A percentile compares a stretch with the other conserved stretches of the same genome.
These are phyloP conservation scores for Melipona quadrifasciata DNA, from an alignment of 1,140 invertebrate genomes.

Conservation along the genomic window DNA sequence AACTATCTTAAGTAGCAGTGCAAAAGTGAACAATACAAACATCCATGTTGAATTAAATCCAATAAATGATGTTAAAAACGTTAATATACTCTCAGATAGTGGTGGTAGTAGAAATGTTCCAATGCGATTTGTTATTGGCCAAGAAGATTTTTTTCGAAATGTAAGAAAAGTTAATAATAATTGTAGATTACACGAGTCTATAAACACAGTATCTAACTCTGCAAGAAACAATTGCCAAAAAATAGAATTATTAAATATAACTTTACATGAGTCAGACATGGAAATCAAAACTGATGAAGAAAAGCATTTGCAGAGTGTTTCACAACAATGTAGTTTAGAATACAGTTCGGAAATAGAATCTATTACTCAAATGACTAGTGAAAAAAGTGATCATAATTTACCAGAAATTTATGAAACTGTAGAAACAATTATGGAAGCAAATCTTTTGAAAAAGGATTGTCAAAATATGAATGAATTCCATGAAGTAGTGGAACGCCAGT, in stretches of 20 bases:
- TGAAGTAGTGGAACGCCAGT: conserved; percentile 26
- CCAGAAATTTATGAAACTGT: conserved; percentile 74
- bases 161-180: conserved; percentile 73
- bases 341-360: conserved; percentile 90
- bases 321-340: conserved; percentile 84
- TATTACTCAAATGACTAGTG: conserved; percentile 83
- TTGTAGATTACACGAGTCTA: conserved; percentile 65
- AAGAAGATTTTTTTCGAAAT: conserved; percentile 70
- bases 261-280: conserved; percentile 74
- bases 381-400: conserved; percentile 77
- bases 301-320: conserved; percentile 82
- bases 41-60: conserved; percentile 86
- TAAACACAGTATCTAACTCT: conserved; percentile 31
- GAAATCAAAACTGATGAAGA: conserved; percentile 81
- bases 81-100: conserved; percentile 85
- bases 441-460: conserved; percentile 31
- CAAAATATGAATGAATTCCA: conserved; percentile 59
- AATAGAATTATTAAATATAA: conserved; percentile 12
- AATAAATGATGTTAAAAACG: conserved; percentile 83
- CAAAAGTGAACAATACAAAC: conserved; percentile 91
- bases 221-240: conserved; percentile 38
- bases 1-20: conserved; percentile 85
- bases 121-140: conserved; percentile 76
- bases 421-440: conserved; percentile 33
- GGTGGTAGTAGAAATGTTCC: conserved; percentile 79